phyloP scores from a whole-genome alignment of 2,888 invertebrate species.

The Apotomis turbidana region DNA sequence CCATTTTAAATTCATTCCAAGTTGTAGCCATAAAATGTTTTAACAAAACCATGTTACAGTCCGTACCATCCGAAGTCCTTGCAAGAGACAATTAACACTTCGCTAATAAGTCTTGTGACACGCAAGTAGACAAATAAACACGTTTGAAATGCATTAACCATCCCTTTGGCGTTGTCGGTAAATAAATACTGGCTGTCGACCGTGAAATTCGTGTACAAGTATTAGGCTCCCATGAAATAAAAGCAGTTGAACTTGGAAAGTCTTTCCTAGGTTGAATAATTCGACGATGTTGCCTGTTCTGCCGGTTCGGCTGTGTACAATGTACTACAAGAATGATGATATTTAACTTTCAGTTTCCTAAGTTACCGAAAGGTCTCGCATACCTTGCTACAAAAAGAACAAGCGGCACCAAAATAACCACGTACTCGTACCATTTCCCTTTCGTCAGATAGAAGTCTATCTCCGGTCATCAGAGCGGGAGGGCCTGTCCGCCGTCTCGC shows the following conservation, averaged over 20 bases:
- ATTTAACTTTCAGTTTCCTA: conserved; percentile 23
- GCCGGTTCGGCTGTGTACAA: not conserved
- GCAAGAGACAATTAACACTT: conserved; percentile 22
- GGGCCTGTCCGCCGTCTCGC: conserved; percentile 56
- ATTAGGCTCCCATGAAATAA: conserved; percentile 32
- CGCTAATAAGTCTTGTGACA: conserved; percentile 19
- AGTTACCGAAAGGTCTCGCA: conserved; percentile 32
- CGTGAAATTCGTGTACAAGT: conserved; percentile 33
- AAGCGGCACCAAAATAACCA: conserved; percentile 65
- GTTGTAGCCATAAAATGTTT: too few relatives aligned
- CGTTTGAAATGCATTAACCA: not conserved
- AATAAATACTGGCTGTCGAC: conserved; percentile 27
- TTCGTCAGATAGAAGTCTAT: conserved; percentile 72
- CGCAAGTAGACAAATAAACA: conserved; percentile 5
- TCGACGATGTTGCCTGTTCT: conserved; percentile 8
- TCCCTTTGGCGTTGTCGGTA: conserved; percentile 4
- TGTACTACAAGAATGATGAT: not conserved
- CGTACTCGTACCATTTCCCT: conserved; percentile 69
- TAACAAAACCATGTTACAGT: not conserved
- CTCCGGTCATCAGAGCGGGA: conserved; percentile 68
- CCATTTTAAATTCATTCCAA: not conserved
- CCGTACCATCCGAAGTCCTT: not conserved
- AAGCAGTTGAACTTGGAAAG: conserved; percentile 24
- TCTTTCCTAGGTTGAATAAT: conserved; percentile 1
- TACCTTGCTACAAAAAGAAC: conserved; percentile 59